phyloP scores from a whole-genome alignment of 2,888 invertebrate genomes.

The Dysmachus trigonus region DNA sequence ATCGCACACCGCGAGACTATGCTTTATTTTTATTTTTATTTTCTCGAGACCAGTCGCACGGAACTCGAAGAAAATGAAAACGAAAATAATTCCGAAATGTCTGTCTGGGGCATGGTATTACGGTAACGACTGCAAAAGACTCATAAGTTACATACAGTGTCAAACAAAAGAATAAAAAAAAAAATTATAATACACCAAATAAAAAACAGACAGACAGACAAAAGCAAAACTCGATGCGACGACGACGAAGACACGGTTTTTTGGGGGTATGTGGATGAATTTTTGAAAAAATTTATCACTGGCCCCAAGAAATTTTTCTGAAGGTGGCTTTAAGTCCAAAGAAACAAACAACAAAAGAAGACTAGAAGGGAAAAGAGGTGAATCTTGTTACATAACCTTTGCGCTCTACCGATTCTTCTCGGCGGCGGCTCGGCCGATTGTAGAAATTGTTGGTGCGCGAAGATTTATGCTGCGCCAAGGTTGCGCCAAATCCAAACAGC shows the following conservation, averaged over 20 bases:
- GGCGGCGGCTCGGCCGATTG: neutral
- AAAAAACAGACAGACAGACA: neutral
- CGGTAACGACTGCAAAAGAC: slow-evolving; percentile 12
- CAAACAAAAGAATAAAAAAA: neutral
- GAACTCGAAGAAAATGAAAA: slow-evolving; percentile 26
- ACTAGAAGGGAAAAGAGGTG: neutral
- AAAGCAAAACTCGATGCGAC: neutral
- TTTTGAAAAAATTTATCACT: neutral
- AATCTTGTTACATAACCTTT: slow-evolving; percentile 37
- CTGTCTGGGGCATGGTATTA: neutral
- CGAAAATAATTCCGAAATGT: slow-evolving; percentile 9
- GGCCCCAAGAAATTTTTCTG: slow-evolving; percentile 22
- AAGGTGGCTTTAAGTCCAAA: slow-evolving; percentile 1
- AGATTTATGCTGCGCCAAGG: slow-evolving; percentile 41
- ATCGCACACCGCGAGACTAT: neutral
- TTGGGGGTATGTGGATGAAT: neutral
- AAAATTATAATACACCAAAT: too few relatives aligned
- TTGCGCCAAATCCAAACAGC: slow-evolving; percentile 38
- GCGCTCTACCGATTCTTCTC: slow-evolving; percentile 40
- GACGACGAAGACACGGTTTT: neutral
- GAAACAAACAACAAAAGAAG: slow-evolving; percentile 15
- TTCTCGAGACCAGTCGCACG: neutral
- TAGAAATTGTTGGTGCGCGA: slow-evolving; percentile 1
- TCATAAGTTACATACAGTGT: neutral
- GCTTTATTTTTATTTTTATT: neutral